Evolutionary conservation across 30 jellyfish, hydroid and myxozoan species (phyloP), one percentile per base, ranked within the genome.

Genomic region (Chrysaora quinquecirrha): DNA sequence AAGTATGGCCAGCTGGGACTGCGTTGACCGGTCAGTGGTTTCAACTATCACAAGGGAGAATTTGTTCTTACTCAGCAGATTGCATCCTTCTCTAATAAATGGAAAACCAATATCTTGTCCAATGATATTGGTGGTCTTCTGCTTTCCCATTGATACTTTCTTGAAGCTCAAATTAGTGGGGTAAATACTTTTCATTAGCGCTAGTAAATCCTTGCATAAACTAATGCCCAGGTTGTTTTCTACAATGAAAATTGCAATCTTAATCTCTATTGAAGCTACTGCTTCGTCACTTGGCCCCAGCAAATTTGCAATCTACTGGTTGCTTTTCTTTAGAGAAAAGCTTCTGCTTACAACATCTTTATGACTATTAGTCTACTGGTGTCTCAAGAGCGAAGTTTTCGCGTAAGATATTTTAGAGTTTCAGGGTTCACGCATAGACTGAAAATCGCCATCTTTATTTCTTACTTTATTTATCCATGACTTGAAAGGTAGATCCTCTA

Each of bases 231-330:
- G 24, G 65, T 34, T 49, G 27, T 49, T 63, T 48, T 79, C 90
- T 2, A 71, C 83, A 64, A 63, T 74, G 33, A 74, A 47, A 74
- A 73, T 74, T 16, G 86, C 86, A 74, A 74, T 74, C 73, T 74
- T 74, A 46, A 74, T 25, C 1, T 74, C 90, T 38, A 34, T 79
- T 49, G 38, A 6, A 19, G 73, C 77, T 34, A 28, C 61, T 63
- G 27, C 90, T 34, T 65, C 34, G 69, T 63, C 82, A 43, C 77
- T 65, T 29, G 69, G 67, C 18, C 78, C 69, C 14, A 32, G 54
- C 78, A 56, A 54, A 30, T 66, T 21, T 11, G 19, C 67, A 18
- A 47, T 61, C 18, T 52, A 34, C 29, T 14, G 30, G 67, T 47
- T 60, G 56, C 68, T 38, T 31, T 61, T 58, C 16, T 76, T 29